phyloP scores from a whole-genome alignment of 2,797 vertebrate species.

The Sarcoramphus papa region DNA sequence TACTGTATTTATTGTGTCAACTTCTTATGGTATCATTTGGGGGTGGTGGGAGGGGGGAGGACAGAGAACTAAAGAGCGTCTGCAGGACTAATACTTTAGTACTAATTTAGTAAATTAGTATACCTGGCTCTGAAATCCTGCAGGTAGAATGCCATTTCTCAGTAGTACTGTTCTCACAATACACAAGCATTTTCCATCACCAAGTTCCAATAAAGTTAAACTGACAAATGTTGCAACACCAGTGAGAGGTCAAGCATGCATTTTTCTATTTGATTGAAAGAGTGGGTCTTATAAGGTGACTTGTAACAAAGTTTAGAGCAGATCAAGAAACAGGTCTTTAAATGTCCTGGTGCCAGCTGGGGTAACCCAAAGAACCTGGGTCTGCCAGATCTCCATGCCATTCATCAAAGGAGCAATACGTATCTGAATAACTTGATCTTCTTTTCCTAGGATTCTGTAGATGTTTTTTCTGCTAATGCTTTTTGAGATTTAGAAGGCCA shows the following conservation, averaged over 20 bases:
- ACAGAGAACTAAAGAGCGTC: neutral
- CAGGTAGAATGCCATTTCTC: neutral
- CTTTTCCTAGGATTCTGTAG: neutral
- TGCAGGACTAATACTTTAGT: neutral
- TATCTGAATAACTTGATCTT: neutral
- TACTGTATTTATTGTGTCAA: neutral
- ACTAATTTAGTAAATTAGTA: neutral
- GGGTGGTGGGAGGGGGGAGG: neutral
- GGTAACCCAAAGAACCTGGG: neutral
- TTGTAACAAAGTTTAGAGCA: neutral
- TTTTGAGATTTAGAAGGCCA: neutral
- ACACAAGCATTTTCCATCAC: neutral
- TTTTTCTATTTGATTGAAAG: neutral
- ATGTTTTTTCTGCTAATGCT: neutral
- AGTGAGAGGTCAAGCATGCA: neutral
- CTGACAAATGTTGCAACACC: neutral
- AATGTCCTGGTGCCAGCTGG: fast-evolving
- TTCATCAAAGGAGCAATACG: neutral
- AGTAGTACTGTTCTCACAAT: neutral
- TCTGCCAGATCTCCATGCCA: neutral
- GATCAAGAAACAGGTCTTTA: neutral
- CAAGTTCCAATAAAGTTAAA: neutral
- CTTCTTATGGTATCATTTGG: neutral
- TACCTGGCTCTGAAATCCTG: constrained; percentile 1
- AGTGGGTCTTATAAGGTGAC: neutral